Evolutionary conservation across 2,888 invertebrate species (phyloP), one percentile per base, ranked within the genome.

Genomic region (Drosophila greeni): DNA sequence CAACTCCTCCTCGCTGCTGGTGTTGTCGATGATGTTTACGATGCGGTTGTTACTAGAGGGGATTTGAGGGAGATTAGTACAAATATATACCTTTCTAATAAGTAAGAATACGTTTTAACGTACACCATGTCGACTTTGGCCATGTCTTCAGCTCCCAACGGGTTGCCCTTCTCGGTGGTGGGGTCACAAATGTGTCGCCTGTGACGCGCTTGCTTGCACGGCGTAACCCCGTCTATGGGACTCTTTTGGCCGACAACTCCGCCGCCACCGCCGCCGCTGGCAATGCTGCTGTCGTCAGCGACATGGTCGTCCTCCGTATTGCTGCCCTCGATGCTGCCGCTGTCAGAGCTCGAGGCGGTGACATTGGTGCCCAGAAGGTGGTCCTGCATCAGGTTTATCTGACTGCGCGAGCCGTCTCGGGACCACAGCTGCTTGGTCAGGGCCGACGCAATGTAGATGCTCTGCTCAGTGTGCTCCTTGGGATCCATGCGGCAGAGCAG

Each of bases 361-460:
- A 92, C 72, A 90, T 88, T 86, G 1, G 86, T 75, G 80, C 89
- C 76, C 86, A 90, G 74, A 87, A 91, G 76, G 88, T 90, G 84
- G 26, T 87, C 87, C 57, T 86, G 85, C 73, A 88, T 84, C 24
- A 87, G 61, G 61, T 84, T 86, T 74, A 87, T 78, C 90, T 89
- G 88, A 88, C 87, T 86, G 77, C 90, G 82, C 82, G 90, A 73
- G 83, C 88, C 74, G 86, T 90, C 93, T 24, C 95, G 93, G 1
- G 95, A 94, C 97, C 97, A 97, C 88, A 97, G 94, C 77, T 96
- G 94, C 85, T 97, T 97, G 75, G 95, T 95, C 67, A 97, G 89
- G 1, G 96, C 95, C 5, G 96, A 97, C 3, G 97, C 95, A 72
- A 97, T 91, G 88, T 95, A 96, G 70, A 97, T 91, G 76, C 97